These are phyloP conservation scores for Mugil cephalus DNA, from an alignment of 2,113 vertebrate species.

Conservation along the genomic window DNA sequence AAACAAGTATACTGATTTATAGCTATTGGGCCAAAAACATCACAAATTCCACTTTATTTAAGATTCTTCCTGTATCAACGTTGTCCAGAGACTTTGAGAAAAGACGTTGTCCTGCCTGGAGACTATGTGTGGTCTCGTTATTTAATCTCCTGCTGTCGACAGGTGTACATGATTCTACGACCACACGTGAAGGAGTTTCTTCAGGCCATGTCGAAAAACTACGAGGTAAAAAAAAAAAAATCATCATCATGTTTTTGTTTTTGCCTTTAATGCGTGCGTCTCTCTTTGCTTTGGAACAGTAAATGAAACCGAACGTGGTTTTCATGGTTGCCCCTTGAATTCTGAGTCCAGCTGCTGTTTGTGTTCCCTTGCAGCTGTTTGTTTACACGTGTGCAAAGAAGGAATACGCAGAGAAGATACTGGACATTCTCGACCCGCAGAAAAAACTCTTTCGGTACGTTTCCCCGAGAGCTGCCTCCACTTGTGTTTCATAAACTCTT, in stretches of 20 bases:
- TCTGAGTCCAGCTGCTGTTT: conserved; percentile 13
- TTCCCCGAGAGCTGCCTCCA: neutral
- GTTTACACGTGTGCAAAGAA: conserved; percentile 88
- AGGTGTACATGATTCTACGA: conserved; percentile 87
- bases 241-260: neutral
- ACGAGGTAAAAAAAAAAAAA: conserved; percentile 80
- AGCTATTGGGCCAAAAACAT: too few relatives aligned
- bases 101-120: too few relatives aligned
- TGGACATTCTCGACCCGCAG: conserved; percentile 87
- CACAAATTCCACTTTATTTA: too few relatives aligned
- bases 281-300: neutral
- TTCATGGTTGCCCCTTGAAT: neutral
- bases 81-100: too few relatives aligned
- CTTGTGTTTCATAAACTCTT: conserved; percentile 41
- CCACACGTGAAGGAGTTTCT: conserved; percentile 86
- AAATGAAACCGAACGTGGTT: neutral
- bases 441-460: conserved; percentile 87
- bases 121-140: neutral
- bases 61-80: too few relatives aligned
- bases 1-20: too few relatives aligned
- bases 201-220: conserved; percentile 83
- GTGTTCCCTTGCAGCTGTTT: conserved; percentile 82
- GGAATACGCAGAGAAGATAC: conserved; percentile 86
- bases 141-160: neutral
- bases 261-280: neutral